A percentile compares a stretch with the other conserved stretches of the same genome.
phyloP scores from a whole-genome alignment of 2,797 vertebrate species.

The Toxotes lorentzi region DNA sequence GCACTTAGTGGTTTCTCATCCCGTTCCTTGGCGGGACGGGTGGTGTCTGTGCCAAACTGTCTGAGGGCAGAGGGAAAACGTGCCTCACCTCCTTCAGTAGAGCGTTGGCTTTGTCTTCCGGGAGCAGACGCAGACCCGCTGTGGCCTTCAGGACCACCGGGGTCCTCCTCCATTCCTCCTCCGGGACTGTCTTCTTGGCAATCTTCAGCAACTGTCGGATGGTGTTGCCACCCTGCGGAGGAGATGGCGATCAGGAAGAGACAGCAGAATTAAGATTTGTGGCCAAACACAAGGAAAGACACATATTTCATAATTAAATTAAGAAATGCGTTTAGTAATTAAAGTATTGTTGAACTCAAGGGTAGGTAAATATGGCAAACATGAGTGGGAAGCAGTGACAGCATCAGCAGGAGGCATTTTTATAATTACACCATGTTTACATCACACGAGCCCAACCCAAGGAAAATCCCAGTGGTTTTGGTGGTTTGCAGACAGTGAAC shows the following conservation, averaged over 20 bases:
- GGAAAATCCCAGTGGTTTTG: constrained; percentile 63
- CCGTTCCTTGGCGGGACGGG: constrained; percentile 72
- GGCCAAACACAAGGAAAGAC: background rate
- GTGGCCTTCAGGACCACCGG: constrained; percentile 97
- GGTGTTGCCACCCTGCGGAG: constrained; percentile 90
- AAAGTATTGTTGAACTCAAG: constrained; percentile 21
- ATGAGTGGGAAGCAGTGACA: constrained; percentile 45
- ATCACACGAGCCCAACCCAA: constrained; percentile 66
- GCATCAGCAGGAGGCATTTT: constrained; percentile 48
- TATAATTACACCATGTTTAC: constrained; percentile 70
- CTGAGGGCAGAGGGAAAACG: constrained; percentile 74
- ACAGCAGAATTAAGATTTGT: background rate
- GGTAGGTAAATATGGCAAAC: constrained; percentile 28
- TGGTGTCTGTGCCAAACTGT: constrained; percentile 78
- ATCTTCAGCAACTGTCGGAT: constrained; percentile 90
- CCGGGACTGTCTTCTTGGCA: constrained; percentile 92
- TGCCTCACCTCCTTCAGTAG: constrained; percentile 91
- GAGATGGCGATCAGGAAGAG: constrained; percentile 15
- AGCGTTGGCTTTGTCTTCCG: constrained; percentile 90
- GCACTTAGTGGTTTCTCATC: constrained; percentile 85
- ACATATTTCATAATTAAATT: constrained; percentile 14
- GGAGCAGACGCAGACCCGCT: constrained; percentile 93
- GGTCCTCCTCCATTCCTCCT: constrained; percentile 91
- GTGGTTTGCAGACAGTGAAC: constrained; percentile 53
- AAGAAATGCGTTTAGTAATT: constrained; percentile 4